Evolutionary conservation across 2,113 vertebrate species (phyloP), one percentile per base, ranked within the genome.

Genomic region (Corydoras sp.): DNA sequence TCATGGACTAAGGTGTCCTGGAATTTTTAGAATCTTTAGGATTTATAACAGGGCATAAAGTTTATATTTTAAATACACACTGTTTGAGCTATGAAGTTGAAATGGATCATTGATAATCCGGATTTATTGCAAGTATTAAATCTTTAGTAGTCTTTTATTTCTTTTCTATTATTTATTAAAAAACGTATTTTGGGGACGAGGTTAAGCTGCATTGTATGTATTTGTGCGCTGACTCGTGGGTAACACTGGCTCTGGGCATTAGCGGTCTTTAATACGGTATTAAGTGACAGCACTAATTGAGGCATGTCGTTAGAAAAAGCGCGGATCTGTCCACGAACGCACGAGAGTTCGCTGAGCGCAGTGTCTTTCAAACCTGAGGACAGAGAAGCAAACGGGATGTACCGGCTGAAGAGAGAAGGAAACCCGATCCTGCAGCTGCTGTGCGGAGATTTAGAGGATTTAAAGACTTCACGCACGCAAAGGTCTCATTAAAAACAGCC

Each of bases 371-470:
- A 31, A 69, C 18, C 68, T 11, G 58, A 51, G 62, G 72, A 69
- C 62, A 14, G 68, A 55, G 80, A 61, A 76, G 64, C 49, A 5
- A 49, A 79, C 81, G 77, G 86, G 80, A 89, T 88, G 90, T 89
- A 82, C 89, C 75, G 9, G 13, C 61, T 15, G 29, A 32, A 2
- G 48, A 14, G 87, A 92, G n/a, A 54, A 32, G 30, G 90, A 92
- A 91, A 94, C 13, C 72, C 64, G 88, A 95, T 85, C 85, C 81
- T 83, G 82, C 51, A 75, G 63, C 76, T 79, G 75, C 75, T 5
- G 80, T 77, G 77, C 55, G 65, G 83, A 89, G 91, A 92, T 93
- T 94, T 69, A 93, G 77, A 73, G 80, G 91, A 87, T 88, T 89
- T 86, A 78, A 71, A 79, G 90, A 88, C 82, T 92, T 89, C 87